Percentiles rank a stretch among this genome's conserved stretches.
Conservation (phyloP, 2,113 vertebrate species). For the Ceyx cyanopectus region DNA sequence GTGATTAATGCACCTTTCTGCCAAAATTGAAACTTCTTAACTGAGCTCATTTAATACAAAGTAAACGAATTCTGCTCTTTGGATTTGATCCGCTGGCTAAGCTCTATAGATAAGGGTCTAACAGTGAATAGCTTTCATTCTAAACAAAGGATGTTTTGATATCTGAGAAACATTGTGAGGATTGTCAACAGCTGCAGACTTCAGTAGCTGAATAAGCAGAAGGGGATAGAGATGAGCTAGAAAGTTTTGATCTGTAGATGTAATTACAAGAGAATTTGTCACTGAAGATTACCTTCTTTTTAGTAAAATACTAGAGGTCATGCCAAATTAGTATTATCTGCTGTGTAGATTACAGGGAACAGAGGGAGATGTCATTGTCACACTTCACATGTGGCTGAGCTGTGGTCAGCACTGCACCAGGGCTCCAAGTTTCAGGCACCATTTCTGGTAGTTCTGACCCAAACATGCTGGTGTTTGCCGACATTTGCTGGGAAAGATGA, state of each 20-base stretch:
- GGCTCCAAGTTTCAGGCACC: rapidly evolving
- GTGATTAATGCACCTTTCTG: conserved; percentile 89
- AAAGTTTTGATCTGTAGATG: not conserved
- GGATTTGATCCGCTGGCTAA: conserved; percentile 83
- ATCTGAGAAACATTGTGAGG: not conserved
- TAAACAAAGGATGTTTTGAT: conserved; percentile 92
- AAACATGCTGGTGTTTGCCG: not conserved
- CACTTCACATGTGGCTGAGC: not conserved
- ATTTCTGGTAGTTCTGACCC: not conserved
- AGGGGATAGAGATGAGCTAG: not conserved
- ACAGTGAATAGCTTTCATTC: conserved; percentile 82
- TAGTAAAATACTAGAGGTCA: not conserved
- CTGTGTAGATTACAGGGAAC: not conserved
- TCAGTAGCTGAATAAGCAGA: not conserved
- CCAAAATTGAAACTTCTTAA: conserved; percentile 86
- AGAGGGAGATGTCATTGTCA: not conserved
- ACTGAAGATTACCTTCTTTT: not conserved
- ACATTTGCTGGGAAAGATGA: rapidly evolving
- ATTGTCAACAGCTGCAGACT: not conserved
- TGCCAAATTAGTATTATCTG: not conserved
- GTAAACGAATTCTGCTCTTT: conserved; percentile 85
- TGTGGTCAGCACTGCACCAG: rapidly evolving
- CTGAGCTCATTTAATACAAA: conserved; percentile 87
- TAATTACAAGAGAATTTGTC: not conserved
- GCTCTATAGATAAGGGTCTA: conserved; percentile 83